Conservation (phyloP, 2,797 vertebrate genomes). For the Manis pentadactyla region DNA sequence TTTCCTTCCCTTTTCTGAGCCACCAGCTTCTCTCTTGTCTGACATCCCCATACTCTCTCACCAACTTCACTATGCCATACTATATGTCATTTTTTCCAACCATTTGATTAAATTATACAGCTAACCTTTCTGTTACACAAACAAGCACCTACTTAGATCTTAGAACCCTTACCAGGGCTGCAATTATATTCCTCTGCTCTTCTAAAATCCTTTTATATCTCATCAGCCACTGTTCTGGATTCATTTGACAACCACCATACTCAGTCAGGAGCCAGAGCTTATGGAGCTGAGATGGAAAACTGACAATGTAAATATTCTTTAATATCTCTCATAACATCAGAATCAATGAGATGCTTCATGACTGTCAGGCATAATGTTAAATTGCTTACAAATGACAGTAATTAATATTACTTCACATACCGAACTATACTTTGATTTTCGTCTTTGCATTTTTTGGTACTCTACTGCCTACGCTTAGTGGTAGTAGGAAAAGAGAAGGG, state of each 20-base stretch:
- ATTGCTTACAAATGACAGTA: background rate
- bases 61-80: background rate
- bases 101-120: background rate
- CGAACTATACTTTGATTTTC: background rate
- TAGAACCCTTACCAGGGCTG: background rate
- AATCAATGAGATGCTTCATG: background rate
- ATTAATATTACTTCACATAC: background rate
- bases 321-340: background rate
- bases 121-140: background rate
- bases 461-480: background rate
- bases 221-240: background rate
- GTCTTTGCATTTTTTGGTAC: background rate
- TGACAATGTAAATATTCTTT: background rate
- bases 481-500: background rate
- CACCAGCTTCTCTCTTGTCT: background rate
- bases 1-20: background rate
- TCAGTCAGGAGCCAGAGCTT: background rate
- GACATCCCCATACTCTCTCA: background rate
- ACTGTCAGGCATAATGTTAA: background rate
- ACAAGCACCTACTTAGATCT: background rate
- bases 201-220: background rate
- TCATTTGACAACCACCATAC: background rate
- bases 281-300: background rate
- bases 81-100: background rate
- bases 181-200: background rate